Conservation (phyloP, 37 sponge, comb jelly and placozoan species). For the Cladorhizidae sp. region DNA sequence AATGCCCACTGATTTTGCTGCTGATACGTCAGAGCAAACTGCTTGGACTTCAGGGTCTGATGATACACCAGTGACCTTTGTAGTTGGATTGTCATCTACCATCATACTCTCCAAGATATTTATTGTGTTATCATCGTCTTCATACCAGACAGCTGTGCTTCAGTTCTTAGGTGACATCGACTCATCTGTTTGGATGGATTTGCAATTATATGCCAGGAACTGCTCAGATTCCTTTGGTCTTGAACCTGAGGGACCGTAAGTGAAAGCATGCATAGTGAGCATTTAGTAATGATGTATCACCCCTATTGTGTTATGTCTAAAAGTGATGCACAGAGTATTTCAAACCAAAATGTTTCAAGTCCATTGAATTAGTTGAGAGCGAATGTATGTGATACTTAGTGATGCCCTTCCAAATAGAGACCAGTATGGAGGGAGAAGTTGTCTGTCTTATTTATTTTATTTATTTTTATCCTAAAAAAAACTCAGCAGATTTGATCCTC, state of each 20-base stretch:
- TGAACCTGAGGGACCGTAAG: too few species aligned
- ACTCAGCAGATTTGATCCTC: too few species aligned
- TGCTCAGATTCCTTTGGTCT: conserved; percentile 16
- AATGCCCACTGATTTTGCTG: conserved; percentile 6
- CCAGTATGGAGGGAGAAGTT: too few species aligned
- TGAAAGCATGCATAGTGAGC: conserved; percentile 30
- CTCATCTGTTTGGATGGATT: conserved; percentile 5
- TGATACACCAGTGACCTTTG: background rate
- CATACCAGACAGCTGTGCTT: background rate
- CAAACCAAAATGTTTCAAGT: too few species aligned
- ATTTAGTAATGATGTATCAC: background rate
- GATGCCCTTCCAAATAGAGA: too few species aligned
- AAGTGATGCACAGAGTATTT: too few species aligned
- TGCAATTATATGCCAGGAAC: conserved; percentile 30
- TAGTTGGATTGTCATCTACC: background rate
- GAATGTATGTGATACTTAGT: too few species aligned
- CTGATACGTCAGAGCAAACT: conserved; percentile 19
- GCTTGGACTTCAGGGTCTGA: conserved; percentile 8
- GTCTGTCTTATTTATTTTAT: too few species aligned
- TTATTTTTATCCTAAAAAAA: too few species aligned
- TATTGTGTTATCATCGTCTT: background rate
- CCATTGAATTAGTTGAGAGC: too few species aligned
- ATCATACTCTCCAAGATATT: conserved; percentile 34
- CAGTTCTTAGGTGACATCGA: background rate
- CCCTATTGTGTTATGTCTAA: background rate